Evolutionary conservation across 2,888 invertebrate species (phyloP).

Genomic region (Ceramica pisi): DNA sequence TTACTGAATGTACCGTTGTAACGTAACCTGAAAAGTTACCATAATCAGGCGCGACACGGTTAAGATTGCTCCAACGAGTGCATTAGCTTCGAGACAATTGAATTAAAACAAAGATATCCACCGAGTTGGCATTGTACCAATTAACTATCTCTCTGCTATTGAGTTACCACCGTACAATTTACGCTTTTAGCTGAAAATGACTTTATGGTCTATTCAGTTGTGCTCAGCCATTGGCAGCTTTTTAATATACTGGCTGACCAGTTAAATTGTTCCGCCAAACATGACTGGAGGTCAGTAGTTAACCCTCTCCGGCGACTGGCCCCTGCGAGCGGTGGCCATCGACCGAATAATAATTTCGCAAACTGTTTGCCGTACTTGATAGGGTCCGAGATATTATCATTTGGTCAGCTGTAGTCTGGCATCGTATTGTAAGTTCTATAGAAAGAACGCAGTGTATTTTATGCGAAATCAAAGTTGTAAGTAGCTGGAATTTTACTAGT

Average conservation of each 20-base stretch:
- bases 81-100: slow-evolving; percentile 82
- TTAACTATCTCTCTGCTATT: slow-evolving; percentile 80
- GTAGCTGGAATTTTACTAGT: not conserved
- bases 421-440: slow-evolving; percentile 1
- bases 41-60: slow-evolving; percentile 73
- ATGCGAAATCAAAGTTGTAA: not conserved
- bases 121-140: slow-evolving; percentile 86
- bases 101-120: slow-evolving; percentile 84
- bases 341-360: slow-evolving; percentile 61
- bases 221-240: slow-evolving; percentile 71
- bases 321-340: slow-evolving; percentile 43
- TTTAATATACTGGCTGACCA: slow-evolving; percentile 63
- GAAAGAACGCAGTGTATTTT: not conserved
- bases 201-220: slow-evolving; percentile 81
- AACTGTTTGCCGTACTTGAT: slow-evolving; percentile 57
- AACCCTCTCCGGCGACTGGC: slow-evolving; percentile 50
- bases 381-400: slow-evolving; percentile 50
- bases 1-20: slow-evolving; percentile 34
- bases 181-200: slow-evolving; percentile 84
- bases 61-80: slow-evolving; percentile 76
- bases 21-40: slow-evolving; percentile 71
- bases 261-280: slow-evolving; percentile 59
- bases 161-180: slow-evolving; percentile 81
- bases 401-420: slow-evolving; percentile 36
- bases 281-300: slow-evolving; percentile 62